A percentile compares a stretch with the other conserved stretches of the same genome.
These are phyloP conservation scores for Dasyprocta punctata DNA, from an alignment of 2,113 vertebrate species.

Conservation along the genomic window DNA sequence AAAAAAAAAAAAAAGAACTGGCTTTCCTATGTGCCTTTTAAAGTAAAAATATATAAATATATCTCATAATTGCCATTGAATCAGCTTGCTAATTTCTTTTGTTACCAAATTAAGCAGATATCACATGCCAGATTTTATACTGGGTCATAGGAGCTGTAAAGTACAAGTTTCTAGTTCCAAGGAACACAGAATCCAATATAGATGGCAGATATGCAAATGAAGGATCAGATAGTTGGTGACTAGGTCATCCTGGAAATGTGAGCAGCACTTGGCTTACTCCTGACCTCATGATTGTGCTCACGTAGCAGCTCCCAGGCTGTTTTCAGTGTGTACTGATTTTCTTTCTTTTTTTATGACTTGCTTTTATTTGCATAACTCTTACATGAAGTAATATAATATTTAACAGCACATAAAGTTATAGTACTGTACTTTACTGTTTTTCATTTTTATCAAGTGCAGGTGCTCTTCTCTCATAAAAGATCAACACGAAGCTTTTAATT, in stretches of 20 bases:
- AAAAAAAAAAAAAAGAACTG: too few species aligned
- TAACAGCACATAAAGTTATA: neutral
- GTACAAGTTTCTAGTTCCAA: neutral
- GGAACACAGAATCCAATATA: neutral
- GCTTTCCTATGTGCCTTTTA: neutral
- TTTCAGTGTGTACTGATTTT: neutral
- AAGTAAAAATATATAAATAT: neutral
- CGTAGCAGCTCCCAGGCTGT: neutral
- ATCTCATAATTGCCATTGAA: neutral
- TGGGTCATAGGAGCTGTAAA: neutral
- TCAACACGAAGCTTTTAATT: neutral
- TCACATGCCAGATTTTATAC: neutral
- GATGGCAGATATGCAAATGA: neutral
- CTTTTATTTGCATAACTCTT: neutral
- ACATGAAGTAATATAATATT: neutral
- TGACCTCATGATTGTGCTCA: neutral
- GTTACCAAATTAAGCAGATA: neutral
- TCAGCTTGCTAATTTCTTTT: neutral
- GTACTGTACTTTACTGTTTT: neutral
- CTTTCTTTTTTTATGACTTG: neutral
- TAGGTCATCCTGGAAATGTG: neutral
- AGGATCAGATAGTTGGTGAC: neutral
- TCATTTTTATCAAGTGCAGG: neutral
- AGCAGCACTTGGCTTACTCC: neutral
- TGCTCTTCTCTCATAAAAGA: conserved; percentile 3